Conservation (phyloP, 2,797 vertebrate species). For the Morelia viridis region DNA sequence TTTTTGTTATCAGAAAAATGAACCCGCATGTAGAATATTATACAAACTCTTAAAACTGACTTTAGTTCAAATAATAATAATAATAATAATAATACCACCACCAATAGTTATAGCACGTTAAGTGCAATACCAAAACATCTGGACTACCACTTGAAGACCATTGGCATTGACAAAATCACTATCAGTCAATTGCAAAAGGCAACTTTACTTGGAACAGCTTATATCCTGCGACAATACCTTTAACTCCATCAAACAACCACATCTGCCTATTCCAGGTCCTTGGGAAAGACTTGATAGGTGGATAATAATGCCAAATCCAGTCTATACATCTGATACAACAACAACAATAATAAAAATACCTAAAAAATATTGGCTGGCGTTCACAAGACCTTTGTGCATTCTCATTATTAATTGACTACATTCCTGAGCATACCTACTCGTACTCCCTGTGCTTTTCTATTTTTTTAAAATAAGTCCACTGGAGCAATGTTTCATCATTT, state of each 20-base stretch:
- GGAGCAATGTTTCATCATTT: neutral
- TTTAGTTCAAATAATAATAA: neutral
- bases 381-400: neutral
- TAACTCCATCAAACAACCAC: no score
- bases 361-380: neutral
- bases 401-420: neutral
- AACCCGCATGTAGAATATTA: neutral
- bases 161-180: no score
- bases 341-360: neutral
- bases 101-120: no score
- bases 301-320: no score
- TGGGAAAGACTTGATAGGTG: no score
- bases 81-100: neutral
- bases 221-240: no score
- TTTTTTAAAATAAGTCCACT: neutral
- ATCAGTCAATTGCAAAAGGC: no score
- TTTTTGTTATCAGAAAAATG: neutral
- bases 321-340: no score
- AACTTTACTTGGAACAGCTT: no score
- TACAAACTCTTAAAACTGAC: neutral
- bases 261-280: no score
- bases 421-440: neutral
- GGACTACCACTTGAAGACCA: no score
- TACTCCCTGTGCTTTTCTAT: neutral
- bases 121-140: no score